These are phyloP conservation scores for Aphidoletes aphidimyza DNA, from an alignment of 2,888 invertebrate species.

Conservation along the genomic window DNA sequence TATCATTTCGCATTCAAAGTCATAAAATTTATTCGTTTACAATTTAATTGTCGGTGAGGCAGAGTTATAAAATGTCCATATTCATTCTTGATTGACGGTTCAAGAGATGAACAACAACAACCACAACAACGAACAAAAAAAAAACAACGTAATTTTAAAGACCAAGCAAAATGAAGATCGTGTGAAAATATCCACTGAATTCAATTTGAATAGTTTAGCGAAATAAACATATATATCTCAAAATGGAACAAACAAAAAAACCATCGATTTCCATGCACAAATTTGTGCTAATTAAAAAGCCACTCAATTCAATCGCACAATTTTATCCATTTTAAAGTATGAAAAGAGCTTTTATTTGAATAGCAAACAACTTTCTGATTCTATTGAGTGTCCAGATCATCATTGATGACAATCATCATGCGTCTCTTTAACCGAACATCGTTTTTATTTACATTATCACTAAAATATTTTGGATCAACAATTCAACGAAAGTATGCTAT, in stretches of 20 bases:
- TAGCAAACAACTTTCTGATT: too few relatives aligned
- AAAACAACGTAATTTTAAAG: too few relatives aligned
- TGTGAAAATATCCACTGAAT: slow-evolving; percentile 13
- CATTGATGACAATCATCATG: too few relatives aligned
- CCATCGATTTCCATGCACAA: not conserved
- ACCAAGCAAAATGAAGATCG: not conserved
- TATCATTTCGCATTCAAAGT: slow-evolving; percentile 38
- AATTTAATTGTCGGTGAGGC: slow-evolving; percentile 10
- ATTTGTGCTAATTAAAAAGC: slow-evolving; percentile 33
- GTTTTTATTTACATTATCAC: too few relatives aligned
- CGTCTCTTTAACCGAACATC: too few relatives aligned
- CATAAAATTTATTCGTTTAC: slow-evolving; percentile 48
- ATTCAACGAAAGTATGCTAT: too few relatives aligned
- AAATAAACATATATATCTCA: not conserved
- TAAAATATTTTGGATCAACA: too few relatives aligned
- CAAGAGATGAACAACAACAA: too few relatives aligned
- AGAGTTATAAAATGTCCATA: slow-evolving; percentile 27
- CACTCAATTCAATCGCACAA: not conserved
- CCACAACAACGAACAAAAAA: too few relatives aligned
- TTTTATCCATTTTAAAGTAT: too few relatives aligned
- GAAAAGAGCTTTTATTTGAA: too few relatives aligned
- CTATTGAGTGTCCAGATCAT: too few relatives aligned
- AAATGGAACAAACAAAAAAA: not conserved
- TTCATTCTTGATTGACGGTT: not conserved
- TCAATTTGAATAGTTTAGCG: slow-evolving; percentile 42